These are phyloP conservation scores for Coboldia fuscipes DNA, from an alignment of 1,140 invertebrate species.

Conservation along the genomic window DNA sequence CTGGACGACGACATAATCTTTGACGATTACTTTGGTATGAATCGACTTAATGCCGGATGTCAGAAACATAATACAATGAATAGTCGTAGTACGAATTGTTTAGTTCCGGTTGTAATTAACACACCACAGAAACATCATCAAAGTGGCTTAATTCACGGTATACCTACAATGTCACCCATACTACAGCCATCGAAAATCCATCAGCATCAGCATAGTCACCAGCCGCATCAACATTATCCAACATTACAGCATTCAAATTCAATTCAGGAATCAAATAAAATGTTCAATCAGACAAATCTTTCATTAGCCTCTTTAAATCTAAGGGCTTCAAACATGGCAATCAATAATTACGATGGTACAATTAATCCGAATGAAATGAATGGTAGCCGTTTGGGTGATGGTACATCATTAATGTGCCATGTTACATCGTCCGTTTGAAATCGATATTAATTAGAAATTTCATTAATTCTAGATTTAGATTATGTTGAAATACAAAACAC, in stretches of 20 bases:
- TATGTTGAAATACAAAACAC: too few species aligned
- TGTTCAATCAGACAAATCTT: slow-evolving; percentile 14
- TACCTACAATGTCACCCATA: slow-evolving; percentile 7
- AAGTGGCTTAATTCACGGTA: slow-evolving; percentile 6
- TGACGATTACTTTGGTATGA: too few species aligned
- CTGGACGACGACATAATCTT: too few species aligned
- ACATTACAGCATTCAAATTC: slow-evolving; percentile 7
- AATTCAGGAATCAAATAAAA: slow-evolving; percentile 7
- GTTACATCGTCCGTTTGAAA: slow-evolving; percentile 17
- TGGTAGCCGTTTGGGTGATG: too few species aligned
- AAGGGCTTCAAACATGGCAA: slow-evolving; percentile 17
- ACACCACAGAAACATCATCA: slow-evolving; percentile 1
- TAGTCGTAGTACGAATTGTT: background rate
- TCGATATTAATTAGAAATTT: too few species aligned
- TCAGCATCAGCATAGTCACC: slow-evolving; percentile 6
- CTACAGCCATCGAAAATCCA: background rate
- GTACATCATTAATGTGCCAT: too few species aligned
- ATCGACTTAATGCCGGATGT: too few species aligned
- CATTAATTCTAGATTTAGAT: too few species aligned
- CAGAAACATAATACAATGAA: too few species aligned
- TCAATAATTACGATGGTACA: slow-evolving; percentile 11
- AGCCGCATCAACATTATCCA: slow-evolving; percentile 7
- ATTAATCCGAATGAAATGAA: too few species aligned
- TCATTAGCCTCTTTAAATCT: slow-evolving; percentile 16
- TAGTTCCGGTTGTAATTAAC: background rate